Conservation (phyloP, 2,797 vertebrate genomes). For the Geotrypetes seraphini region DNA sequence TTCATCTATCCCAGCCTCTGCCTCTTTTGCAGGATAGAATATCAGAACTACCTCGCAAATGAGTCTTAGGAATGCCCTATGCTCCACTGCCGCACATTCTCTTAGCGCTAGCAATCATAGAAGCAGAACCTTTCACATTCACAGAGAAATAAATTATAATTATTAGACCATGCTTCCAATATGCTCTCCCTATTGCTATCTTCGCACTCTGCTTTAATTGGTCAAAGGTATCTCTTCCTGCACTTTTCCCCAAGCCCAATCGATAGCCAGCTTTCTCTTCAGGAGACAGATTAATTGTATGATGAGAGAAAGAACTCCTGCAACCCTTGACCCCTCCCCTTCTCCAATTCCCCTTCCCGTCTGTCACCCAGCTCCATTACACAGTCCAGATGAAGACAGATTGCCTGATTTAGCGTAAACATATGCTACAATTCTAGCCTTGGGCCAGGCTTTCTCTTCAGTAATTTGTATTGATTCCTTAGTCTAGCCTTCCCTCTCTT, state of each 20-base stretch:
- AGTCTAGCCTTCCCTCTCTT: not conserved
- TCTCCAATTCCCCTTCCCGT: not conserved
- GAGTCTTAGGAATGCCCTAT: too few species aligned
- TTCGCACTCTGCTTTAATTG: not conserved
- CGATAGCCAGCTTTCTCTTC: not conserved
- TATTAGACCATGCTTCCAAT: too few species aligned
- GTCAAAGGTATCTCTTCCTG: not conserved
- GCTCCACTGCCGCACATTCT: too few species aligned
- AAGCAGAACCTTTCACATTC: too few species aligned
- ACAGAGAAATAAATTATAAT: too few species aligned
- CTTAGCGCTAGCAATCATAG: too few species aligned
- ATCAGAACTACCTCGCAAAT: too few species aligned
- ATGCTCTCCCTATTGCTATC: not conserved
- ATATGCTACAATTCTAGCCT: slow-evolving; percentile 68
- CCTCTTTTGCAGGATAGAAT: too few species aligned
- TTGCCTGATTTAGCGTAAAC: slow-evolving; percentile 76
- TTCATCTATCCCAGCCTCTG: too few species aligned
- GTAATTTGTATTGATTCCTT: slow-evolving; percentile 72
- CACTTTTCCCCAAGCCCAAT: slow-evolving; percentile 5
- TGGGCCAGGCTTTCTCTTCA: slow-evolving; percentile 60
- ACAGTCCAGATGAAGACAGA: slow-evolving; percentile 67
- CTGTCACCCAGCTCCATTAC: slow-evolving; percentile 45
- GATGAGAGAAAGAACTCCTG: slow-evolving; percentile 29
- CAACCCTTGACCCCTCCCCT: not conserved
- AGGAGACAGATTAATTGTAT: slow-evolving; percentile 49